A percentile compares a stretch with the other conserved stretches of the same genome.
Conservation (phyloP, 2,113 vertebrate species). For the Oceanites oceanicus region DNA sequence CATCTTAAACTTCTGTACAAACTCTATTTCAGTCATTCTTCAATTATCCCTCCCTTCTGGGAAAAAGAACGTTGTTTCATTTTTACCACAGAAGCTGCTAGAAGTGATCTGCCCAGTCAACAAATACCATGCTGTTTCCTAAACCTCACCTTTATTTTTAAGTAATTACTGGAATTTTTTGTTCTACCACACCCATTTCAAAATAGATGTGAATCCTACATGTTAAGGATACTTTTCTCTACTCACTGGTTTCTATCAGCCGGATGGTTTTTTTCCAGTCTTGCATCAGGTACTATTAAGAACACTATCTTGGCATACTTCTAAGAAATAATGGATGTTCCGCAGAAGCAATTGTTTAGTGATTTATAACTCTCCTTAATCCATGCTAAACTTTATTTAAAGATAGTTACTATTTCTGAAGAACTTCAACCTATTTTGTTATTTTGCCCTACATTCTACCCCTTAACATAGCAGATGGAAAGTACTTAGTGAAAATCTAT, state of each 20-base stretch:
- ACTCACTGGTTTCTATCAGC: background rate
- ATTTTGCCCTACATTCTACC: background rate
- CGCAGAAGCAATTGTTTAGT: background rate
- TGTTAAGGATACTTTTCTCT: background rate
- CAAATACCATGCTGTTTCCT: background rate
- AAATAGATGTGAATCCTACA: background rate
- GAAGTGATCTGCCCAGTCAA: background rate
- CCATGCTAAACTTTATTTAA: background rate
- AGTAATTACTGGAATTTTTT: background rate
- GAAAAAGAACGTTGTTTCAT: background rate
- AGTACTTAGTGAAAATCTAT: background rate
- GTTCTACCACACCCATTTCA: background rate
- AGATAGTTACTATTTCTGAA: background rate
- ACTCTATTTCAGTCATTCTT: background rate
- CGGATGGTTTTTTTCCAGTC: background rate
- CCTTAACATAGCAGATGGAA: background rate
- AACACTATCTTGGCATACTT: background rate
- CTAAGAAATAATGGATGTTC: background rate
- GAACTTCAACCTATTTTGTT: background rate
- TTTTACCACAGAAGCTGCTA: background rate
- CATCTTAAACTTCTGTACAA: background rate
- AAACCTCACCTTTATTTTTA: background rate
- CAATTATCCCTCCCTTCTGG: background rate
- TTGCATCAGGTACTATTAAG: background rate
- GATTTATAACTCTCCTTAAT: background rate